Evolutionary conservation across 1,140 invertebrate genomes (phyloP), one percentile per base, ranked within the genome.

Genomic region (Drosophila neocordata): DNA sequence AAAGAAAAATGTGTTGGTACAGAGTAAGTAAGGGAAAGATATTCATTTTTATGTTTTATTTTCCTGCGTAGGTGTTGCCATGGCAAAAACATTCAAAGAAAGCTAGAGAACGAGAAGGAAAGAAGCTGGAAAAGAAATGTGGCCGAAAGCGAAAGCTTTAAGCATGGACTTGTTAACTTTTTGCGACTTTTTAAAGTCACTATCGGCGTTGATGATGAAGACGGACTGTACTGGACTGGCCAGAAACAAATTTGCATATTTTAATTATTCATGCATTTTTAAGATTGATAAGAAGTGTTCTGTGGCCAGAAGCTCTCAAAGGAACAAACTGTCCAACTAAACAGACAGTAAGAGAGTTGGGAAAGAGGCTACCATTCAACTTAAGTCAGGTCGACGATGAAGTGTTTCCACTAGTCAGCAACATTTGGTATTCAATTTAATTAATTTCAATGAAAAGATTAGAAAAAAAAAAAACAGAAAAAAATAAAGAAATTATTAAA

Each of bases 261-360:
- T 87, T 87, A 87, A 87, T 87, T 87, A 87, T 87, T 87, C 82
- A 87, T 87, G 83, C 79, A 88, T 87, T 87, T 87, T 87, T 88
- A 87, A 87, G 82, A 87, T 87, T 88, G 83, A 87, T 87, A 87
- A 87, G 78, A 82, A 74, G 67, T 74, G 72, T 75, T 48, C 41
- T 61, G 57, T 38, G 72, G 56, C 71, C 71, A 31, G 13, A 38
- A 60, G 58, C 20, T 20, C 18, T 48, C 37, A 27, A 27, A 52
- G 44, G 34, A 20, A 37, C 22, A 38, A 31, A 35, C 56, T 41
- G 69, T 60, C 48, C 48, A 61, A 69, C 34, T 34, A 68, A 31
- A n/a, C 41, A 48, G 41, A 15, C 41, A 11, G 9, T 11, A 1
- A 18, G 2, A 3, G 15, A 18, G 18, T 0, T 2, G 11, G 2